These are phyloP conservation scores for Zaprionus obscuricornis DNA, from an alignment of 2,888 invertebrate species.

Conservation along the genomic window DNA sequence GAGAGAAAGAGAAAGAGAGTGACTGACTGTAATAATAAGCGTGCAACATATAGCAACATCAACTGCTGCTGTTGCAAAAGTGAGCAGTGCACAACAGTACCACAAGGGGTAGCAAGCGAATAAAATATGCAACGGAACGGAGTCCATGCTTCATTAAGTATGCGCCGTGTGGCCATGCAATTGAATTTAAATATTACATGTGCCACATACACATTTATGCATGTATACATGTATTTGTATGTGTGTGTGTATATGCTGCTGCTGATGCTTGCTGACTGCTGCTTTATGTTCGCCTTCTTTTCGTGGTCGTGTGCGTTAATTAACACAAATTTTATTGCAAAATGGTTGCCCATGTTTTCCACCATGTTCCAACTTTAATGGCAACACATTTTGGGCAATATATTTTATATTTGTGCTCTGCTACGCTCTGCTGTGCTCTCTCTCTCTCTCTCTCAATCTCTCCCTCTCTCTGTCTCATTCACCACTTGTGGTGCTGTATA, in stretches of 20 bases:
- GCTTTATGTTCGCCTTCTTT: slow-evolving; percentile 37
- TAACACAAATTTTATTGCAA: slow-evolving; percentile 71
- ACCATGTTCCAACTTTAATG: slow-evolving; percentile 46
- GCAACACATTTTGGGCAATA: slow-evolving; percentile 17
- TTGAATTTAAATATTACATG: slow-evolving; percentile 78
- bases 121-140: slow-evolving; percentile 65
- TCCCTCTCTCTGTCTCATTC: too few species aligned
- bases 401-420: too few species aligned
- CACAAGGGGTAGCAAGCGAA: slow-evolving; percentile 27
- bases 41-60: background rate
- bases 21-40: too few species aligned
- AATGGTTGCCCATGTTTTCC: slow-evolving; percentile 49
- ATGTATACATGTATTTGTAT: background rate
- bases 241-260: background rate
- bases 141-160: slow-evolving; percentile 69
- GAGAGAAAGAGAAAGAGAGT: too few species aligned
- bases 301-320: slow-evolving; percentile 59
- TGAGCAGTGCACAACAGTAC: slow-evolving; percentile 5
- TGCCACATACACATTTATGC: slow-evolving; percentile 14
- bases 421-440: too few species aligned
- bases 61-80: too few species aligned
- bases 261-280: slow-evolving; percentile 8
- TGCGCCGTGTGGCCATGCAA: slow-evolving; percentile 71
- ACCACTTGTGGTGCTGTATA: too few species aligned
- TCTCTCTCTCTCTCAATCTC: too few species aligned